Evolutionary conservation across 2,797 vertebrate species (phyloP), one percentile per base, ranked within the genome.

Genomic region (Diplodus puntazzo): DNA sequence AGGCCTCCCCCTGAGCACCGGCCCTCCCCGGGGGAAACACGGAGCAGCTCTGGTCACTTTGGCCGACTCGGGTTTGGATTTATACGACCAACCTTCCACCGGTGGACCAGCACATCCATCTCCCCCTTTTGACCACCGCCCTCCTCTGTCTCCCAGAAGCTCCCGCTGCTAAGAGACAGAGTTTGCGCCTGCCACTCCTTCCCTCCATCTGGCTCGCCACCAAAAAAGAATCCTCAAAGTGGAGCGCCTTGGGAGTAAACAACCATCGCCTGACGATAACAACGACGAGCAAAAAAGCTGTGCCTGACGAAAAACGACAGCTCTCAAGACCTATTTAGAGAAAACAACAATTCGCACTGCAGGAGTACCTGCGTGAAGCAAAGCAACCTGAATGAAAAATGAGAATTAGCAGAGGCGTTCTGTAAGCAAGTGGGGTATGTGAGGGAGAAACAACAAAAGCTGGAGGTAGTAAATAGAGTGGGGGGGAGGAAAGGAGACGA

Each of bases 21-120:
- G 74, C 60, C 60, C 77, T 83, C 27, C 84, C 82, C 77, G 77
- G 83, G 83, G 63, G 55, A 75, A 34, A 34, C 30, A 1, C 2
- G 13, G 75, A 73, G 76, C 49, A 70, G 70, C 73, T 73, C 30
- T 27, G 87, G 81, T 83, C 84, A 82, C 83, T 82, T 69, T 78
- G 81, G 69, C 78, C 59, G 43, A 83, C 75, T 79, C 73, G 2
- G 45, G 58, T 27, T 67, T 73, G 87, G 75, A 94, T 92, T 93
- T 94, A 88, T 89, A 81, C 18, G 66, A 79, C 63, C 83, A 82
- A 73, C 79, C 79, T 91, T 89, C 87, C 69, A 60, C 83, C 62
- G n/a, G 82, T 52, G 67, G 85, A 81, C 57, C 77, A 27, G 80
- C 74, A 69, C 84, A 92, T 94, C 87, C 88, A 93, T 94, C 90